These are phyloP conservation scores for Sinelater perroti DNA, from an alignment of 2,888 invertebrate species.

Conservation along the genomic window DNA sequence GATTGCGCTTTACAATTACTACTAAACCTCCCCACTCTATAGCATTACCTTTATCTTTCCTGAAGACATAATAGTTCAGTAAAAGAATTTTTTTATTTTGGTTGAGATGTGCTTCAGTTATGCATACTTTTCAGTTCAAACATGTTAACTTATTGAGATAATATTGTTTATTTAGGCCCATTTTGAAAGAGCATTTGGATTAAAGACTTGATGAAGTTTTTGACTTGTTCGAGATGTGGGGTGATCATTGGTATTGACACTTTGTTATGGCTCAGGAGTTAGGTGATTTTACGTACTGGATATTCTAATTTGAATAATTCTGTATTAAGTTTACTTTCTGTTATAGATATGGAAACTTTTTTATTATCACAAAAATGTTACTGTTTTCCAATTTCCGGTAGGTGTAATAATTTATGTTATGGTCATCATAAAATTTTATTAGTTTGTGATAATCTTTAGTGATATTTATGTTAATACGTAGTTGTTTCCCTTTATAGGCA, in stretches of 20 bases:
- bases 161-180: too few species aligned
- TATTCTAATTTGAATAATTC: slow-evolving; percentile 16
- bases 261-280: slow-evolving; percentile 8
- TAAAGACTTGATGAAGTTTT: too few species aligned
- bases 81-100: too few species aligned
- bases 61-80: too few species aligned
- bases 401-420: slow-evolving; percentile 22
- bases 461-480: slow-evolving; percentile 13
- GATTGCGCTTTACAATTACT: too few species aligned
- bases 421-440: slow-evolving; percentile 14
- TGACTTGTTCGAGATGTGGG: too few species aligned
- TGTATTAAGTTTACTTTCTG: slow-evolving; percentile 1
- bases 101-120: too few species aligned
- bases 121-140: too few species aligned
- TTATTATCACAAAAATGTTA: slow-evolving; percentile 10
- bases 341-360: slow-evolving; percentile 1
- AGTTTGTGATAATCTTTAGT: slow-evolving; percentile 15
- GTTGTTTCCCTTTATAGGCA: slow-evolving; percentile 3
- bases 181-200: too few species aligned
- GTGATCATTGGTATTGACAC: slow-evolving; percentile 8
- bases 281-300: slow-evolving; percentile 5
- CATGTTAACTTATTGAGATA: too few species aligned
- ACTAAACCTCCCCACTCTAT: too few species aligned
- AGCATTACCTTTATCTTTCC: too few species aligned
- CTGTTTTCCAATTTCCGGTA: background rate